Evolutionary conservation across 2,113 vertebrate genomes (phyloP), one percentile per base, ranked within the genome.

Genomic region (Tachysurus vachellii): DNA sequence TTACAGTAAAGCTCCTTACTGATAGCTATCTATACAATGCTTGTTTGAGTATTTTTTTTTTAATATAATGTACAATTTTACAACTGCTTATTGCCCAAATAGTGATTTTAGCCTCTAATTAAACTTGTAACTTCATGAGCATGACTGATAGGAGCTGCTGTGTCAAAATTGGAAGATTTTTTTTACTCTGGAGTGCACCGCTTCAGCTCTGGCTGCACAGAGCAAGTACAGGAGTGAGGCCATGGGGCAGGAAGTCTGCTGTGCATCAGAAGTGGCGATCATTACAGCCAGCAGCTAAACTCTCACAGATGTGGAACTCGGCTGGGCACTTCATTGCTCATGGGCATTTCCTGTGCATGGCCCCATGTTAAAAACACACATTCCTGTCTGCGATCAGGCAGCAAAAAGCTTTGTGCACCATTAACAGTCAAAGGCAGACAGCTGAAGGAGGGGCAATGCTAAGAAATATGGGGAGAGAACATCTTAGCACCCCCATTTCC

Each of bases 291-390:
- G 85, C 83, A 90, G 92, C 91, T 95, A 94, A 95, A 94, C 93
- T 93, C 91, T 94, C 93, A 89, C 94, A 96, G 94, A 95, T 95
- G 94, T 95, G 91, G 71, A 54, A 83, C 83, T 89, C 82, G 42
- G 87, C 85, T 66, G 62, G 89, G 90, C 91, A 91, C 54, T 87
- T 64, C 93, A 93, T 93, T 88, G 89, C 92, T 93, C 90, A 92
- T 82, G 93, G 92, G 91, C 92, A 95, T 93, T 95, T 95, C 94
- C 94, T 95, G 93, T 92, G 88, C 88, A 87, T 85, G 93, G 90
- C 91, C 91, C 91, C 90, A 92, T 89, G 90, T 92, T 91, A 92
- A 88, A 88, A 94, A 91, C 70, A 90, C 92, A 92, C 91, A 91
- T 89, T 89, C 92, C 91, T 88, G 68, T 76, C 75, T 92, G 91